Base-by-base conservation (phyloP, 92 coral and sea anemone genomes). In the Umimayanthus kanabou region DNA sequence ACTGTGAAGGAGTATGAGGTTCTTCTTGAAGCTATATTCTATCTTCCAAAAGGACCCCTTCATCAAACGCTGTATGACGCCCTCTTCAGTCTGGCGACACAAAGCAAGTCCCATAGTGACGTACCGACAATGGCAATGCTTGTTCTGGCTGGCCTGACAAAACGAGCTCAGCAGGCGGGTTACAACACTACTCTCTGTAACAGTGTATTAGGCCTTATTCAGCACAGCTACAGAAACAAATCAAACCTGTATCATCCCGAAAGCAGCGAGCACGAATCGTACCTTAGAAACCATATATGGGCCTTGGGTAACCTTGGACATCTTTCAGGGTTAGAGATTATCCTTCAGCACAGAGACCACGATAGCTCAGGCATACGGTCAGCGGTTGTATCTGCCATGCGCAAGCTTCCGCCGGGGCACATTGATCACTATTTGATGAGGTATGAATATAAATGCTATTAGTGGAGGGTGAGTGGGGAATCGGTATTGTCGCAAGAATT, bases 231-330 rank as follows among this genome's bases (percentile, higher is more conserved):
- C 85, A 49, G 81, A 72, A 93, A 92, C 86, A 96, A 95, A 43
- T 93, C 99, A n/a, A 91, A 80, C 37, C 72, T 94, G 45, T 91
- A 92, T 82, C 92, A 93, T 77, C 93, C 95, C 50, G 94, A 95
- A 22, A 97, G 97, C 81, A 87, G 88, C 18, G 92, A 92, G 4
- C 97, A 93, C 76, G 98, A 93, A 76, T 47, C 91, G 20, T 93
- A 91, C 84, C 90, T 97, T 28, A 85, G 99, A 79, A 92, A 91
- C 85, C 99, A 97, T 84, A 88, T 97, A 78, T 97, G 98, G 98
- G 99, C 99, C 49, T 95, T 95, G 69, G 98, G 99, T n/a, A 97
- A 97, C 91, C 93, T 97, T 39, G 99, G 99, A 20, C 99, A 97
- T 74, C 86, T 82, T 23, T 93, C 97, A 37, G 96, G 97, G n/a